These are phyloP conservation scores for Iphiclides podalirius DNA, from an alignment of 2,888 invertebrate species.

Conservation along the genomic window DNA sequence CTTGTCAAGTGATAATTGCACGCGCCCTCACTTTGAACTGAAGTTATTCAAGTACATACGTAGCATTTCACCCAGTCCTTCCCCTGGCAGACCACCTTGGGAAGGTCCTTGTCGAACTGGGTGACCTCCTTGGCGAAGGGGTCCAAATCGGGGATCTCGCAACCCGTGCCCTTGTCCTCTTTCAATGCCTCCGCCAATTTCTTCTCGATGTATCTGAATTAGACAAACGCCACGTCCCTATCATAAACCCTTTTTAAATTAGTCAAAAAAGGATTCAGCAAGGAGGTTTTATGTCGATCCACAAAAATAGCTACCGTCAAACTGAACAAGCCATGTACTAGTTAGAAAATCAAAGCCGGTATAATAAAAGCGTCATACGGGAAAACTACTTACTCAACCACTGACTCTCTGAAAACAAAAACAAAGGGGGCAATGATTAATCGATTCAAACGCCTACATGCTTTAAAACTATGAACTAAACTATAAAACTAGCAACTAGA, in stretches of 20 bases:
- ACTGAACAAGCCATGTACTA: no score
- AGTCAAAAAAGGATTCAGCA: no score
- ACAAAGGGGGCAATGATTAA: constrained; percentile 24
- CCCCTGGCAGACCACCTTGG: constrained; percentile 82
- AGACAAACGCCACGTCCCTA: constrained; percentile 9
- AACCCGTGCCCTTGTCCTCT: constrained; percentile 60
- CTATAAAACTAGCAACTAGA: no score
- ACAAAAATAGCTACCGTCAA: no score
- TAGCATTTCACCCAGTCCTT: constrained; percentile 90
- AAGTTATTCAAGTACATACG: constrained; percentile 76
- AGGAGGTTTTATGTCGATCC: no score
- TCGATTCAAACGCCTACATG: not conserved
- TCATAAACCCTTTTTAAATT: not conserved
- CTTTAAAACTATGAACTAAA: not conserved
- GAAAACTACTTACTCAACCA: constrained; percentile 55
- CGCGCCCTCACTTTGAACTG: no score
- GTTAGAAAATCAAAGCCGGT: not conserved
- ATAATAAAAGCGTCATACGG: constrained; percentile 1
- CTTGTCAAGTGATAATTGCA: no score
- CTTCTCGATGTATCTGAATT: constrained; percentile 53
- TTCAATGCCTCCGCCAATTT: constrained; percentile 53
- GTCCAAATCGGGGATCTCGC: constrained; percentile 66
- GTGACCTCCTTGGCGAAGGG: constrained; percentile 85
- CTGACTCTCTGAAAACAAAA: constrained; percentile 54
- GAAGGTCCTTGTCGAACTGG: constrained; percentile 83